These are phyloP conservation scores for Paraplagusia blochii DNA, from an alignment of 2,113 vertebrate genomes.

Conservation along the genomic window DNA sequence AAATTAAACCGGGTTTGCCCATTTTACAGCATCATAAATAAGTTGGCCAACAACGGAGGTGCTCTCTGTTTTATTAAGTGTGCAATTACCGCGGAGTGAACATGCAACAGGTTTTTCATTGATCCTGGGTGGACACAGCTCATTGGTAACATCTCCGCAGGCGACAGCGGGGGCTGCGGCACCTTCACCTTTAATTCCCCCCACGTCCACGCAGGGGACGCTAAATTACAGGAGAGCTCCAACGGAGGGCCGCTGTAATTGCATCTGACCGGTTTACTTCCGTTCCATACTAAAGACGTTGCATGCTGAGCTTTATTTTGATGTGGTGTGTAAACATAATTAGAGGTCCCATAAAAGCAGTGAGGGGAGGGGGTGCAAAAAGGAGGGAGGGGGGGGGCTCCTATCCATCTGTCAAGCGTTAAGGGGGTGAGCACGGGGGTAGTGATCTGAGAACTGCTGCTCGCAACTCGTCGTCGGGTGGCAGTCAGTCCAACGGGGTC, in stretches of 20 bases:
- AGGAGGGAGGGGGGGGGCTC: constrained; percentile 45
- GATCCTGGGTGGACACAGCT: constrained; percentile 17
- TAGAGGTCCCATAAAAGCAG: constrained; percentile 72
- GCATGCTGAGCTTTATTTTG: constrained; percentile 72
- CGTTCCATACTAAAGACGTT: constrained; percentile 70
- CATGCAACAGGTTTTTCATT: neutral
- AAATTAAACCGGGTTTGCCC: constrained; percentile 11
- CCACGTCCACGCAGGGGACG: constrained; percentile 46
- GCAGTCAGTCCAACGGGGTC: constrained; percentile 43
- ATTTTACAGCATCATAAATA: constrained; percentile 1
- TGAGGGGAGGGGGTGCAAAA: constrained; percentile 12
- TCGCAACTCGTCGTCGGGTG: constrained; percentile 37
- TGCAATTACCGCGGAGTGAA: neutral
- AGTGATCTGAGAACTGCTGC: constrained; percentile 38
- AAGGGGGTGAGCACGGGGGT: constrained; percentile 43
- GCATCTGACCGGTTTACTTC: constrained; percentile 74
- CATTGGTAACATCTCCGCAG: constrained; percentile 31
- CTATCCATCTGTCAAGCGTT: constrained; percentile 77
- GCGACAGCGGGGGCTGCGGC: constrained; percentile 39
- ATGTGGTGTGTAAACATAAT: constrained; percentile 78
- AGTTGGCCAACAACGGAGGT: neutral
- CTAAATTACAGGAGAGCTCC: constrained; percentile 71
- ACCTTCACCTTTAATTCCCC: constrained; percentile 55
- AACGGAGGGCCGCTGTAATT: constrained; percentile 59
- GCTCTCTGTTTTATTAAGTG: neutral